These are phyloP conservation scores for Poecile atricapillus DNA, from an alignment of 2,113 vertebrate genomes.

Conservation along the genomic window DNA sequence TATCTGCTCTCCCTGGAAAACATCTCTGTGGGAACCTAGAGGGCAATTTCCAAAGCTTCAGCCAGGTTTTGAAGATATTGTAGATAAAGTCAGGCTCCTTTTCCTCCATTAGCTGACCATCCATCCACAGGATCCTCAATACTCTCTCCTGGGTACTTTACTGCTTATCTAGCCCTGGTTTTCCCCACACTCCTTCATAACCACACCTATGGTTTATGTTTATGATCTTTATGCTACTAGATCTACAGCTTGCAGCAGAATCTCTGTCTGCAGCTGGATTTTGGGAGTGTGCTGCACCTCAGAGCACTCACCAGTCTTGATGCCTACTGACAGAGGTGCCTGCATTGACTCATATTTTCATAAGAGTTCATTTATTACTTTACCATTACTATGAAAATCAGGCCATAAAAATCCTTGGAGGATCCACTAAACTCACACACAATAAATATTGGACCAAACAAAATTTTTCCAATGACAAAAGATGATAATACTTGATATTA, in stretches of 20 bases:
- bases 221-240: not conserved
- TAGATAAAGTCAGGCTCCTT: not conserved
- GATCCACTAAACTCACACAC: not conserved
- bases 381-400: not conserved
- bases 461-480: not conserved
- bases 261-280: not conserved
- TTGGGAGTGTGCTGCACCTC: not conserved
- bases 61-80: not conserved
- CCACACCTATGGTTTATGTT: not conserved
- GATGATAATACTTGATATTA: not conserved
- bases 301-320: not conserved
- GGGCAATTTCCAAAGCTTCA: not conserved
- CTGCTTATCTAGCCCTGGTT: not conserved
- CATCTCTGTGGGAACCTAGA: not conserved
- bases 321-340: not conserved
- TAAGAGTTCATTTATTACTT: not conserved
- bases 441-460: not conserved
- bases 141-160: accelerated
- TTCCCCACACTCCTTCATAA: not conserved
- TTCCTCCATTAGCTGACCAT: not conserved
- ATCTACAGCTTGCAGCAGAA: not conserved
- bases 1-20: not conserved
- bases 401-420: not conserved
- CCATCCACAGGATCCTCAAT: not conserved
- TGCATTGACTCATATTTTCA: not conserved